Base-by-base conservation (phyloP, 2,888 invertebrate genomes). In the Sphinx pinastri region DNA sequence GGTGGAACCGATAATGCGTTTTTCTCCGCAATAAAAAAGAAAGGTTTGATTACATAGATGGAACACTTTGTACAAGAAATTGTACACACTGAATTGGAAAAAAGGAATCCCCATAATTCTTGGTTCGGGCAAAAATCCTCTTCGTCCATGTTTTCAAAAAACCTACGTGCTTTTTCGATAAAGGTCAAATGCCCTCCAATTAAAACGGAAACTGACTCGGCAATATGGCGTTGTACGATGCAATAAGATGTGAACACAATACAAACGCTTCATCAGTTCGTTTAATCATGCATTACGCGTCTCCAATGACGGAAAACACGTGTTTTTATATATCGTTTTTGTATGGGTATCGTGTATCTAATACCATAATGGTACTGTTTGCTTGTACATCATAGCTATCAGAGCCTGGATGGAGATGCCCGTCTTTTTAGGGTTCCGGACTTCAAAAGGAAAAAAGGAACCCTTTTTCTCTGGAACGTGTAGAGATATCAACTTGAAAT, bases 231-330 rank as follows among this genome's bases (percentile, higher is more conserved):
- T 55, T 11, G 19, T 55, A 55, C 14, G 4, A 38, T 14, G 49
- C 49, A 49, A 19, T 13, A 10, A 60, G 45, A 60, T 16, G 54
- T 14, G 52, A 51, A 31, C n/a, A 63, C 67, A 67, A 67, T 67
- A 67, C 52, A 54, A 52, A 67, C 13, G 54, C 52, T 25, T 67
- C 38, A 67, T 67, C 67, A 67, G 54, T 54, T 54, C 13, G 10
- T 38, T 54, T 54, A 63, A 63, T 19, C 19, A 49, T 63, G 47
- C 49, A n/a, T n/a, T 51, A 31, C 68, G n/a, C 58, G 58, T 59
- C 45, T 7, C 25, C 14, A 11, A 63, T 49, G 63, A 12, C 47
- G 63, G 63, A 63, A 63, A 63, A 47, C 63, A 63, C 63, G 47
- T 63, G 49, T 63, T 63, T 63, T 63, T 63, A 11, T 60, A 45